A percentile compares a stretch with the other conserved stretches of the same genome.
Conservation (phyloP, 2,888 invertebrate genomes). For the Pollenia amentaria region DNA sequence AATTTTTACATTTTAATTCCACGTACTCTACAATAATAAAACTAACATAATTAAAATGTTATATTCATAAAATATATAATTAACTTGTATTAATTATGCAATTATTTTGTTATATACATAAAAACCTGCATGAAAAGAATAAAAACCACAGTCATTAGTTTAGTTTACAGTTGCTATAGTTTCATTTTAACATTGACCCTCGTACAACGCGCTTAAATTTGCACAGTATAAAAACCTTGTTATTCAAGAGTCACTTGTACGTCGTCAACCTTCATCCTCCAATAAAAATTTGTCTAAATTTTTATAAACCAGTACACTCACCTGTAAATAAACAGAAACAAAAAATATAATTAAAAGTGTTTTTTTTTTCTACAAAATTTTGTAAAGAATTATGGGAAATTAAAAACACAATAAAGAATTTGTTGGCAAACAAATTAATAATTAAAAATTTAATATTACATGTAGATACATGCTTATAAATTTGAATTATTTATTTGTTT, state of each 20-base stretch:
- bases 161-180: not conserved
- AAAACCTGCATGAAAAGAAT: constrained; percentile 5
- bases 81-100: constrained; percentile 61
- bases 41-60: constrained; percentile 55
- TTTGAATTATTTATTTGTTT: constrained; percentile 5
- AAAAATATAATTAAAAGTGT: constrained; percentile 24
- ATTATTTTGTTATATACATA: constrained; percentile 28
- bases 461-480: not conserved
- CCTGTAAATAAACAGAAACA: constrained; percentile 67
- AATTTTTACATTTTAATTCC: constrained; percentile 14
- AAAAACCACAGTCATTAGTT: constrained; percentile 14
- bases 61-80: constrained; percentile 52
- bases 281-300: not conserved
- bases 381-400: not conserved
- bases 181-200: not conserved
- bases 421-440: constrained; percentile 53
- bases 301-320: constrained; percentile 56
- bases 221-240: not conserved
- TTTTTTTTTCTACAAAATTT: constrained; percentile 20
- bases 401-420: constrained; percentile 15
- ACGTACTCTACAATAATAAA: constrained; percentile 13
- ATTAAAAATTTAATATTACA: constrained; percentile 52
- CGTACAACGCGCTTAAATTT: not conserved
- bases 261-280: not conserved
- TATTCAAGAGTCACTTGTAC: not conserved